Percentiles rank a stretch among this genome's conserved stretches.
Evolutionary conservation across 2,888 invertebrate species (phyloP).

Genomic region (Hyles lineata): DNA sequence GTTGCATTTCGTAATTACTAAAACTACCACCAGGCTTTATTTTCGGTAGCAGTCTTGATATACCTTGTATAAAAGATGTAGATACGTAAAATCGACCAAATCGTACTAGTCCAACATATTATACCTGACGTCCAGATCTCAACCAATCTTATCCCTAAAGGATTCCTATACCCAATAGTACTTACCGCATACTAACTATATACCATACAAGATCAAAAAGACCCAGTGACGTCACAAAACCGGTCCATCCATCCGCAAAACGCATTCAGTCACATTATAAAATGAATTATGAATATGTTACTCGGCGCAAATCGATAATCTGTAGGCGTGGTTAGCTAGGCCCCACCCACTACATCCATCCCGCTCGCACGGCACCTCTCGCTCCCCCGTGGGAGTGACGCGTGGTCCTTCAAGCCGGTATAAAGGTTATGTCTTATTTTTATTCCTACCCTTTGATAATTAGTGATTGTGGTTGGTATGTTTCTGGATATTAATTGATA

Average conservation of each 20-base stretch:
- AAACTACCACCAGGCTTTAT: too few species aligned
- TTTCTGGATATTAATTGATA: not conserved
- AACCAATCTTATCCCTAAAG: too few species aligned
- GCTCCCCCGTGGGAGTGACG: conserved; percentile 33
- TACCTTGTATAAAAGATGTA: too few species aligned
- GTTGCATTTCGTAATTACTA: too few species aligned
- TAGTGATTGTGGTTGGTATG: not conserved
- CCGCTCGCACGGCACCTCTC: conserved; percentile 36
- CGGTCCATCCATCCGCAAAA: conserved; percentile 32
- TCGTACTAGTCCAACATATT: too few species aligned
- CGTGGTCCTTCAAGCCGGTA: not conserved
- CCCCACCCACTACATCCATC: conserved; percentile 24
- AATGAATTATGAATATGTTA: conserved; percentile 28
- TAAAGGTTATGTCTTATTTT: not conserved
- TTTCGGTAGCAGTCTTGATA: too few species aligned
- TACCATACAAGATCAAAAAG: not conserved
- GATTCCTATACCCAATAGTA: not conserved
- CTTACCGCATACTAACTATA: too few species aligned
- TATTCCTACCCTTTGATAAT: not conserved
- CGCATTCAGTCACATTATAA: conserved; percentile 31
- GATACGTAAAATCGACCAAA: too few species aligned
- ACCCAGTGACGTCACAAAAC: conserved; percentile 8
- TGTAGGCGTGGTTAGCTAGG: conserved; percentile 29
- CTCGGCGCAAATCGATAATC: conserved; percentile 31
- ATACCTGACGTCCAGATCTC: too few species aligned